Base-by-base conservation (phyloP, 1,140 invertebrate genomes). In the Adelges cooleyi region DNA sequence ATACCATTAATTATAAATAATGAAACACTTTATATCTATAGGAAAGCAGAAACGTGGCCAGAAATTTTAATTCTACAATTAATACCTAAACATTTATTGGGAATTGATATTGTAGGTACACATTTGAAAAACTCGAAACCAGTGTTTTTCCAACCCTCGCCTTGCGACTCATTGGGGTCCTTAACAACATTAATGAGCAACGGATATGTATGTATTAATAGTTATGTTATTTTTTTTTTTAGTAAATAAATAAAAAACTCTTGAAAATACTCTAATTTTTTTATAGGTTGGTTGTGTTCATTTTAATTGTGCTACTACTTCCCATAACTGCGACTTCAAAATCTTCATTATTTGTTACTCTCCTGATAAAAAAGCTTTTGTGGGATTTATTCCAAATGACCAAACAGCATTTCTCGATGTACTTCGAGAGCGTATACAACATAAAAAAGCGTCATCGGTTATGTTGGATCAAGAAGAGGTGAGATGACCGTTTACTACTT, bases 321-420 rank as follows among this genome's bases (percentile, higher is more conserved):
- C 82, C 11, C 73, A 84, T 1, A 73, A 84, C 23, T 93, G 90
- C 73, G 91, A 94, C 66, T 92, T 95, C 50, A 91, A 92, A 75
- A 90, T 97, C 2, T 77, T 98, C 20, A 89, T 98, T 62, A 76
- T 98, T 4, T 74, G 96, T 1, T 96, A 93, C 73, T 93, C 90
- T 2, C 81, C 83, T 0, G 92, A 95, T 69, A 93, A 92, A 72
- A 84, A 89, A 71, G 84, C 88, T 0, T 96, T 92, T 73, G 79
- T 96, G 15, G 93, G 93, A 4, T 92, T 96, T 71, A 95, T 98
- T 72, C 92, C 93, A 2, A 94, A 93, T 72, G 92, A 97, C 75
- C 94, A 97, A 76, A 81, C 81, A 2, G 84, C 81, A 22, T 91
- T 92, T 72, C 86, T 92, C 18, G 86, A 89, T 71, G 78, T 86